Conservation (phyloP, 2,113 vertebrate genomes). For the Leuciscus idus region DNA sequence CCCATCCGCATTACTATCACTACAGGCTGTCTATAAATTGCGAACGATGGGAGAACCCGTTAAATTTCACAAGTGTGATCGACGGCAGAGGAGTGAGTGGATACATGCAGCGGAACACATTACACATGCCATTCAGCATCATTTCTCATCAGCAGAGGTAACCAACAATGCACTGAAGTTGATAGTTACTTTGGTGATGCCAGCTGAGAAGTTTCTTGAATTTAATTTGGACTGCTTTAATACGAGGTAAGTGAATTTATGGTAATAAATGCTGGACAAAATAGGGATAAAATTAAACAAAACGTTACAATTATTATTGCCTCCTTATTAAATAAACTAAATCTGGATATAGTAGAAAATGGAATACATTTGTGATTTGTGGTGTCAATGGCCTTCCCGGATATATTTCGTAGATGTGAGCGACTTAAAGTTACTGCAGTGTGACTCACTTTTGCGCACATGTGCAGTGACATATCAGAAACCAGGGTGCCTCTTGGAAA, state of each 20-base stretch:
- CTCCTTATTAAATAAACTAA: not conserved
- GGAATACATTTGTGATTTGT: not conserved
- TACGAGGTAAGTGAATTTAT: conserved; percentile 63
- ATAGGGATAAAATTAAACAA: not conserved
- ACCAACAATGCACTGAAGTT: not conserved
- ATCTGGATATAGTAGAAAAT: not conserved
- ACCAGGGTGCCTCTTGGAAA: conserved; percentile 30
- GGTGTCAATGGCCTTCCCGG: not conserved
- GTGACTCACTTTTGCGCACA: conserved; percentile 84
- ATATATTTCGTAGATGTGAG: conserved; percentile 68
- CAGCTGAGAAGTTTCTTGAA: conserved; percentile 45
- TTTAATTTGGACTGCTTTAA: conserved; percentile 18
- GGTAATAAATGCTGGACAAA: not conserved
- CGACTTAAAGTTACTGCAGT: conserved; percentile 81
- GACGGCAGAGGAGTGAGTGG: conserved; percentile 56
- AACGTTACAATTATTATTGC: not conserved
- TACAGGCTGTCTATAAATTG: conserved; percentile 87
- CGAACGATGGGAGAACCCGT: conserved; percentile 75
- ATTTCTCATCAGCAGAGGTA: not conserved
- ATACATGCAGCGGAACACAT: conserved; percentile 50
- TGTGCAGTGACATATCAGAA: conserved; percentile 74
- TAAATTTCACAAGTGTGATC: conserved; percentile 70
- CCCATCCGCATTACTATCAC: conserved; percentile 82
- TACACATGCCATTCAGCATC: not conserved
- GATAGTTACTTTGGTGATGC: conserved; percentile 35